phyloP scores from a whole-genome alignment of 2,888 invertebrate genomes.

The Cylindroiulus punctatus region DNA sequence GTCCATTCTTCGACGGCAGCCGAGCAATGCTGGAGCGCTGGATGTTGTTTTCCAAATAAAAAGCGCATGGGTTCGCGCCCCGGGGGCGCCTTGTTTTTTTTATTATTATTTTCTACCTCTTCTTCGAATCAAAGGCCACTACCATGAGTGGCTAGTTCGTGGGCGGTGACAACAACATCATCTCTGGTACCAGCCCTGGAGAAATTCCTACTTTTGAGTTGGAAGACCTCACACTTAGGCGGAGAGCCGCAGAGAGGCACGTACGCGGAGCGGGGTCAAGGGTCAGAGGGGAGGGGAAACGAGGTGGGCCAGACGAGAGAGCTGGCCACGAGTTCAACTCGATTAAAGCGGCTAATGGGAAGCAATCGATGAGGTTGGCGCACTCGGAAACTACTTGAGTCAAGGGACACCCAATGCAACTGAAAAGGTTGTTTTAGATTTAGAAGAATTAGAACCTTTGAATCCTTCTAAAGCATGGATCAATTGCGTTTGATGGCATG shows the following conservation, averaged over 20 bases:
- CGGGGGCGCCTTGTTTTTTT: background rate
- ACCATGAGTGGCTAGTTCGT: constrained; percentile 23
- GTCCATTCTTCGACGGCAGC: background rate
- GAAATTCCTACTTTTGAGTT: constrained; percentile 33
- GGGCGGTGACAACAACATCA: constrained; percentile 34
- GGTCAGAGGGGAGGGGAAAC: constrained; percentile 1
- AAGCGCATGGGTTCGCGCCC: constrained; percentile 22
- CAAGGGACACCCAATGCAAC: too few species aligned
- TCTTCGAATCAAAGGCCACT: constrained; percentile 25
- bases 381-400: background rate
- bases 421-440: too few species aligned
- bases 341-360: background rate
- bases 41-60: constrained; percentile 23
- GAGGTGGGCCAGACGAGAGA: background rate
- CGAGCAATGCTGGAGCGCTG: background rate
- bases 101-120: background rate
- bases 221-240: constrained; percentile 34
- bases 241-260: constrained; percentile 15
- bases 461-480: too few species aligned
- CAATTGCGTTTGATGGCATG: too few species aligned
- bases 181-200: constrained; percentile 33
- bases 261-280: background rate
- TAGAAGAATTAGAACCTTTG: too few species aligned
- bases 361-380: background rate
- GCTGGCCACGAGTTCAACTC: constrained; percentile 1